These are phyloP conservation scores for Limosa lapponica DNA, from an alignment of 2,797 vertebrate species.

Conservation along the genomic window DNA sequence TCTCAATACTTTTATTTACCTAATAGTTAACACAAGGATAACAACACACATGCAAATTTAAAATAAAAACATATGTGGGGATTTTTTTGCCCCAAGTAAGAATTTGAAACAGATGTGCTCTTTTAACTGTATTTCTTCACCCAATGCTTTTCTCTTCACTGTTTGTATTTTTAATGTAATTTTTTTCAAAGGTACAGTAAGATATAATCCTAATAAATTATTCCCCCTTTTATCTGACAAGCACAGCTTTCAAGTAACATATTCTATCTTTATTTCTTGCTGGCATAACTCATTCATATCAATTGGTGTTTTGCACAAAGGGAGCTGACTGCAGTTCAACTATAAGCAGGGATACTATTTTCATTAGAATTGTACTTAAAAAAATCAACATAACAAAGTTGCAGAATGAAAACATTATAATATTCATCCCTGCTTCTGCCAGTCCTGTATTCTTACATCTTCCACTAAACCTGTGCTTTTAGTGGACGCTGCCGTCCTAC, in stretches of 20 bases:
- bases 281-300: conserved; percentile 13
- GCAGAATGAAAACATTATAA: background rate
- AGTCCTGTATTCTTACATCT: background rate
- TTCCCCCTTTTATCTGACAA: conserved; percentile 49
- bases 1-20: conserved; percentile 81
- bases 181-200: conserved; percentile 72
- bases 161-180: conserved; percentile 71
- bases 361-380: background rate
- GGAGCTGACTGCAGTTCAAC: background rate
- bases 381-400: background rate
- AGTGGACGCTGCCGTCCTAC: background rate
- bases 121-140: conserved; percentile 81
- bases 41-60: conserved; percentile 81
- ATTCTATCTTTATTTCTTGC: conserved; percentile 37
- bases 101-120: conserved; percentile 82
- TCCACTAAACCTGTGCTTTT: background rate
- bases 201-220: conserved; percentile 72
- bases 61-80: conserved; percentile 80
- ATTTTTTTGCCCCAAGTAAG: conserved; percentile 70
- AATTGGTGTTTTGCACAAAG: background rate
- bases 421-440: background rate
- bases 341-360: background rate
- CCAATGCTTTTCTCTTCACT: conserved; percentile 70
- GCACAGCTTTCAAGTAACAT: conserved; percentile 19
- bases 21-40: conserved; percentile 82